Evolutionary conservation across 2,113 vertebrate species (phyloP).

Genomic region (Otolemur garnettii): DNA sequence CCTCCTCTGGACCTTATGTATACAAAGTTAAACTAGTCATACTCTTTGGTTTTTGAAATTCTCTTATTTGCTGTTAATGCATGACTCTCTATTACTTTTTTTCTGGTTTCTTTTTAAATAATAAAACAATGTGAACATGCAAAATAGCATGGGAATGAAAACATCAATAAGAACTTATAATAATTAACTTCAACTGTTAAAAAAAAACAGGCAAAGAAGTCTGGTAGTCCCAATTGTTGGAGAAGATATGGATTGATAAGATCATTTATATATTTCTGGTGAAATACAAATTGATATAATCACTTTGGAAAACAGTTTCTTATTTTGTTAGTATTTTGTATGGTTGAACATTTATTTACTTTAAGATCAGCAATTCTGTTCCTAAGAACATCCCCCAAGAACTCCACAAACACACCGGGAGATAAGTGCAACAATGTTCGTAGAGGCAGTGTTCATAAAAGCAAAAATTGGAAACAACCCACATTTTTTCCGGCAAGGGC

Average conservation of each 20-base stretch:
- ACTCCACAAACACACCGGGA: not conserved
- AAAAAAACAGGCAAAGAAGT: not conserved
- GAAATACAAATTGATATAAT: not conserved
- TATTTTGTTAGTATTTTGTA: not conserved
- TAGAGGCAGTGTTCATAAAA: not conserved
- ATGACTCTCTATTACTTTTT: not conserved
- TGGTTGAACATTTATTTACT: not conserved
- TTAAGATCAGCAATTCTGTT: constrained; percentile 9
- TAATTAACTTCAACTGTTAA: not conserved
- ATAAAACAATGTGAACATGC: not conserved
- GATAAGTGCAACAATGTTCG: not conserved
- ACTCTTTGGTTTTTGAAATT: not conserved
- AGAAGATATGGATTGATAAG: not conserved
- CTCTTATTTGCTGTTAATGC: not conserved
- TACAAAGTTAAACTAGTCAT: not conserved
- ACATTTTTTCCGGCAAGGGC: not conserved
- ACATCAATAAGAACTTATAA: not conserved
- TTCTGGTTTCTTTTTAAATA: constrained; percentile 32
- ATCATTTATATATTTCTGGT: not conserved
- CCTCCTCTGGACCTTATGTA: not conserved
- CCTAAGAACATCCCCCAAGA: not conserved
- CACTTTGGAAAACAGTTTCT: constrained; percentile 15
- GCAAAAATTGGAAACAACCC: not conserved
- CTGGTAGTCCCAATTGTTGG: not conserved
- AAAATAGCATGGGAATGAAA: not conserved